Percentiles rank a stretch among this genome's conserved stretches.
Conservation (phyloP, 2,888 invertebrate species). For the Metellina segmentata region DNA sequence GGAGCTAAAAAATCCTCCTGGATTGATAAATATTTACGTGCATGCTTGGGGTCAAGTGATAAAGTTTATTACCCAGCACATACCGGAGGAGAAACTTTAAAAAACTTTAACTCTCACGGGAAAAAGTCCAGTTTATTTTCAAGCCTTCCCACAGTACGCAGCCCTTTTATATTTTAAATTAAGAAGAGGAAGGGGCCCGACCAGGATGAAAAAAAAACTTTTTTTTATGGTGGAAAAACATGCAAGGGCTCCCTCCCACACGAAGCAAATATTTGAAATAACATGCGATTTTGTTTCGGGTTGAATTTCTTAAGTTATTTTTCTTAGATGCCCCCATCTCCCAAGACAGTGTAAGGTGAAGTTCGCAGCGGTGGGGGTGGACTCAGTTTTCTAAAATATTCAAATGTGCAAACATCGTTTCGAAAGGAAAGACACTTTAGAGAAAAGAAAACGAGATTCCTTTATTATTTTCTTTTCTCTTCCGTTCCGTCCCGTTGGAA, state of each 20-base stretch:
- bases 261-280: conserved; percentile 36
- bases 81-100: neutral
- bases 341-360: neutral
- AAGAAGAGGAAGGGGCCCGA: neutral
- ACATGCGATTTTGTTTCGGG: conserved; percentile 5
- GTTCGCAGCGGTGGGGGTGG: neutral
- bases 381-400: conserved; percentile 49
- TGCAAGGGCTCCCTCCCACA: neutral
- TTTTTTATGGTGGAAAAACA: neutral
- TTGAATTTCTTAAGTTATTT: neutral
- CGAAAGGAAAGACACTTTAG: conserved; percentile 12
- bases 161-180: conserved; percentile 23
- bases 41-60: neutral
- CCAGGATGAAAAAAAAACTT: neutral
- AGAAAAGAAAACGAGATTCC: conserved; percentile 21
- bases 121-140: neutral
- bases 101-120: neutral
- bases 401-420: conserved; percentile 57
- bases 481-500: conserved; percentile 11
- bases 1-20: neutral
- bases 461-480: neutral
- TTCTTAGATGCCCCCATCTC: neutral
- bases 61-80: conserved; percentile 16
- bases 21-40: conserved; percentile 32
- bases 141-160: neutral